These are phyloP conservation scores for Tetheella fluctuosa DNA, from an alignment of 2,888 invertebrate species.

Conservation along the genomic window DNA sequence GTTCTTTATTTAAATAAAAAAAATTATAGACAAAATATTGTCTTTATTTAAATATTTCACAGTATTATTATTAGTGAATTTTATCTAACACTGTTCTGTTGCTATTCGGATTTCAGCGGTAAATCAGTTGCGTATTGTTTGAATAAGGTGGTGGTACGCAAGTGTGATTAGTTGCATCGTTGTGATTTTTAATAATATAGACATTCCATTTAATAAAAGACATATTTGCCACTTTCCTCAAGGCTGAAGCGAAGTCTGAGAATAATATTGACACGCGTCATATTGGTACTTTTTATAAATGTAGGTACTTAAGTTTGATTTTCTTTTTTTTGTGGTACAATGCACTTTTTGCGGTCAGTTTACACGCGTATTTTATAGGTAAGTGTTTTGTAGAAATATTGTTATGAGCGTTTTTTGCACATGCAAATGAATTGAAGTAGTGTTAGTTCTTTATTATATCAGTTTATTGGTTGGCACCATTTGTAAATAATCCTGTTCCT, in stretches of 20 bases:
- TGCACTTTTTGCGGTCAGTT: conserved; percentile 65
- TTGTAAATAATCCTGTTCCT: conserved; percentile 25
- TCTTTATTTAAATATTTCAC: too few species aligned
- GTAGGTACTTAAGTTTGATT: conserved; percentile 56
- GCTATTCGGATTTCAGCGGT: too few species aligned
- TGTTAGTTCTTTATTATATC: conserved; percentile 17
- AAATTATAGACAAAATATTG: too few species aligned
- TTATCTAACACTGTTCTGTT: too few species aligned
- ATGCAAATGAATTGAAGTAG: conserved; percentile 35
- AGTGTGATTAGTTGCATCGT: conserved; percentile 41
- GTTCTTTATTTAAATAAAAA: too few species aligned
- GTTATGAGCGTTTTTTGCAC: conserved; percentile 50
- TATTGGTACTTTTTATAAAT: conserved; percentile 40
- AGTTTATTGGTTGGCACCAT: conserved; percentile 20
- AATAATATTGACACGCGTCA: conserved; percentile 21
- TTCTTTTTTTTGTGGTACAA: conserved; percentile 64
- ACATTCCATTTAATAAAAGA: conserved; percentile 78
- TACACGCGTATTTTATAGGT: conserved; percentile 38
- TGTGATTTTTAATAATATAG: conserved; percentile 67
- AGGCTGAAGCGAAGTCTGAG: conserved; percentile 74
- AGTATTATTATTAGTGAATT: too few species aligned
- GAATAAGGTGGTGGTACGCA: background rate
- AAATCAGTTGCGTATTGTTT: background rate
- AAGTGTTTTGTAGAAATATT: conserved; percentile 48
- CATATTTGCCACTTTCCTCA: conserved; percentile 63